Evolutionary conservation across 2,888 invertebrate genomes (phyloP).

Genomic region (Nowickia ferox): DNA sequence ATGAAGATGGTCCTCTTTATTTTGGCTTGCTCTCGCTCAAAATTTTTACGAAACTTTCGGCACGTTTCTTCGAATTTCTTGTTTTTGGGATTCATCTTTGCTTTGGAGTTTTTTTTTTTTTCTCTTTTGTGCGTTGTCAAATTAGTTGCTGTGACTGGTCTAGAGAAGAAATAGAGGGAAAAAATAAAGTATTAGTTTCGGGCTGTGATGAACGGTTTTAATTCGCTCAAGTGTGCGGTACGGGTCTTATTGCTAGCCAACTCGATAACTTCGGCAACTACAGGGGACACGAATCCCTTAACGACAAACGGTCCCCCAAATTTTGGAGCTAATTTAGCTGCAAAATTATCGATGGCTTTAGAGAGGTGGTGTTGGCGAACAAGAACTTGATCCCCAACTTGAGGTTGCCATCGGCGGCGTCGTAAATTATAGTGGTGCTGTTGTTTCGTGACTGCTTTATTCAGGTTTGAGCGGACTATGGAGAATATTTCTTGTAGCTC

Average conservation of each 20-base stretch:
- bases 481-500: slow-evolving; percentile 5
- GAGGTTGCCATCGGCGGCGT: background rate
- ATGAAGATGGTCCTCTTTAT: no score
- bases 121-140: no score
- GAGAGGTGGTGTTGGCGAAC: slow-evolving; percentile 2
- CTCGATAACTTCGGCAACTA: background rate
- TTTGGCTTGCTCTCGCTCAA: no score
- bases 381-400: background rate
- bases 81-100: no score
- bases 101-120: no score
- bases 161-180: no score
- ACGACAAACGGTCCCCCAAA: background rate
- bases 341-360: background rate
- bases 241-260: background rate
- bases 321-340: slow-evolving; percentile 17
- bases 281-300: background rate
- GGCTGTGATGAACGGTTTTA: no score
- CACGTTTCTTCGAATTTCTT: no score
- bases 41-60: no score
- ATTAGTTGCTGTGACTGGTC: no score
- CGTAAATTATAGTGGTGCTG: background rate
- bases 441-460: background rate
- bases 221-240: no score
- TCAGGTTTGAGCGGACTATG: background rate
- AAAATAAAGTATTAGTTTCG: no score